Percentiles rank a stretch among this genome's conserved stretches.
phyloP scores from a whole-genome alignment of 2,113 vertebrate genomes.

The Vidua chalybeata region DNA sequence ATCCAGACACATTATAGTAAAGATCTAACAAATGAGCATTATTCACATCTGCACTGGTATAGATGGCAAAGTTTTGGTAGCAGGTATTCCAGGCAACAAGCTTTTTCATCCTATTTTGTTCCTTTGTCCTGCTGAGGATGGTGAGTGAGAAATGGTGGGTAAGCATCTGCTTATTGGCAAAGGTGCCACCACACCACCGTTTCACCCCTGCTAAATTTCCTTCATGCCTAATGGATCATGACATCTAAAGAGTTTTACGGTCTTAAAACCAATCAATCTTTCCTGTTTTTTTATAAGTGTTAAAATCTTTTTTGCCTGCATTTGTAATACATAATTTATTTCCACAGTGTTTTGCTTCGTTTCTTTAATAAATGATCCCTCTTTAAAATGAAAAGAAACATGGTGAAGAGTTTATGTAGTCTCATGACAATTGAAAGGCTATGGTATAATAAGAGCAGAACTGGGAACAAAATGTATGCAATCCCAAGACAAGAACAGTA shows the following conservation, averaged over 20 bases:
- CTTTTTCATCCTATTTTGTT: background rate
- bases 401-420: background rate
- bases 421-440: background rate
- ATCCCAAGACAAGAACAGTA: background rate
- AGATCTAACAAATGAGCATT: background rate
- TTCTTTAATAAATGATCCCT: slow-evolving; percentile 2
- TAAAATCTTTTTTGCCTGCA: background rate
- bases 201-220: background rate
- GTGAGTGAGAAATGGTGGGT: background rate
- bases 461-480: background rate
- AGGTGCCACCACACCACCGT: background rate
- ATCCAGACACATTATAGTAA: background rate
- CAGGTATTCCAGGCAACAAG: background rate
- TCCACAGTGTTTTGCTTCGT: background rate
- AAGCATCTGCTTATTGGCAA: background rate
- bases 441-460: background rate
- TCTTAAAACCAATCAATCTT: background rate
- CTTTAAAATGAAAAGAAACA: slow-evolving; percentile 1
- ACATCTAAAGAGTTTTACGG: background rate
- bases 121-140: background rate
- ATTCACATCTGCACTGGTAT: background rate
- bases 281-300: background rate
- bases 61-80: background rate
- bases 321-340: background rate
- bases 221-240: background rate